These are phyloP conservation scores for Pseudopipra pipra DNA, from an alignment of 2,113 vertebrate genomes.

Conservation along the genomic window DNA sequence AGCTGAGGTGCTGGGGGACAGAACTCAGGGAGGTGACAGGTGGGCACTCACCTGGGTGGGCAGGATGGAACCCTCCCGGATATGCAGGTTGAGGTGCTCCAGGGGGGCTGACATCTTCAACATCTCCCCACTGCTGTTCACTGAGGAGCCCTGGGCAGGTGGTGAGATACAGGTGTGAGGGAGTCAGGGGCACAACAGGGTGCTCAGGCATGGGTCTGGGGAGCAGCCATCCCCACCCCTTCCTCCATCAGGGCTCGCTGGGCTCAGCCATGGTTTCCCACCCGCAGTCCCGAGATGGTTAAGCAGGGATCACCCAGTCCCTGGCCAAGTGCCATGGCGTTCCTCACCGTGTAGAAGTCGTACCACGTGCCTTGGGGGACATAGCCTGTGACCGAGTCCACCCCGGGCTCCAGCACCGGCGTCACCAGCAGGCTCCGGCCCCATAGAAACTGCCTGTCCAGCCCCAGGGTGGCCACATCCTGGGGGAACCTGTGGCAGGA, in stretches of 20 bases:
- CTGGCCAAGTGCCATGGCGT: rapidly evolving
- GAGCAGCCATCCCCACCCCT: background rate
- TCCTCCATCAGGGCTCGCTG: background rate
- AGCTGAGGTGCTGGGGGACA: background rate
- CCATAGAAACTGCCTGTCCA: constrained; percentile 88
- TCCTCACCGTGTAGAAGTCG: constrained; percentile 84
- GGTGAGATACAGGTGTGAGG: rapidly evolving
- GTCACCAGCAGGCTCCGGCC: constrained; percentile 84
- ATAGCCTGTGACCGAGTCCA: constrained; percentile 76
- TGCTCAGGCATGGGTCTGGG: rapidly evolving
- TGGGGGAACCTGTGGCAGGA: constrained; percentile 73
- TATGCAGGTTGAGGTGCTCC: constrained; percentile 86
- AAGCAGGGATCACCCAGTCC: rapidly evolving
- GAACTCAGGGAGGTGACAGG: rapidly evolving
- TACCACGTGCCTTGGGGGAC: constrained; percentile 85
- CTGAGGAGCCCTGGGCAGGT: constrained; percentile 68
- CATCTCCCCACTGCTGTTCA: constrained; percentile 81
- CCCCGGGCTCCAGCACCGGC: constrained; percentile 79
- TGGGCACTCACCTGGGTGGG: constrained; percentile 80
- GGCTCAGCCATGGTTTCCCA: background rate
- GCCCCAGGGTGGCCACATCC: constrained; percentile 74
- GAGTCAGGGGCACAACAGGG: rapidly evolving
- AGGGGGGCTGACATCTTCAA: constrained; percentile 77
- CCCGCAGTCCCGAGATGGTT: rapidly evolving
- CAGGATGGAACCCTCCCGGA: constrained; percentile 80